Percentiles rank a stretch among this genome's conserved stretches.
Conservation (phyloP, 2,888 invertebrate genomes). For the Drosophila planitibia region DNA sequence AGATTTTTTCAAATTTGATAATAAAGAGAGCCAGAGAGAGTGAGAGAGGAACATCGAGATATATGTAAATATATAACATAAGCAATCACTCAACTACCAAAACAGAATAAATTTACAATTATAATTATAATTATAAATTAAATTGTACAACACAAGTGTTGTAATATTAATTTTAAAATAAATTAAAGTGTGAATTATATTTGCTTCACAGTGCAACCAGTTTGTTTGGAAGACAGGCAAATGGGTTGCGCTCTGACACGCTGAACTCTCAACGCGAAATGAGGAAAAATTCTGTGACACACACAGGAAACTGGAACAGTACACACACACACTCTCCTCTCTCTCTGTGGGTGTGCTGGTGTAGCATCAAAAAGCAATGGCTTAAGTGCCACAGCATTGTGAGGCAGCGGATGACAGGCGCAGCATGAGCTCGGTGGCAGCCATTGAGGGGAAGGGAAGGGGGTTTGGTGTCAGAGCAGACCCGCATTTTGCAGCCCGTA, state of each 20-base stretch:
- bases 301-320: conserved; percentile 77
- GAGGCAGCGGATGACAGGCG: conserved; percentile 66
- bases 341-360: conserved; percentile 9
- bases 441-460: neutral
- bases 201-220: neutral
- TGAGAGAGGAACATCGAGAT: neutral
- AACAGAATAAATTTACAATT: neutral
- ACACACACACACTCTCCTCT: neutral
- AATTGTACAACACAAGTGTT: neutral
- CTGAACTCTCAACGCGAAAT: conserved; percentile 74
- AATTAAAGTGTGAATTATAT: neutral
- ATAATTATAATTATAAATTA: no score
- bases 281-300: conserved; percentile 73
- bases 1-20: no score
- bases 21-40: neutral
- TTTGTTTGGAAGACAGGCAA: conserved; percentile 56
- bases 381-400: conserved; percentile 77
- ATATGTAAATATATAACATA: neutral
- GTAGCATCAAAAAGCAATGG: conserved; percentile 76
- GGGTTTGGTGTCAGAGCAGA: conserved; percentile 10
- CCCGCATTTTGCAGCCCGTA: conserved; percentile 44
- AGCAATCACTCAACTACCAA: neutral
- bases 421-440: conserved; percentile 41
- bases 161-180: neutral
- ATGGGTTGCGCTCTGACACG: conserved; percentile 75